These are phyloP conservation scores for Protobothrops flavoviridis DNA, from an alignment of 2,113 vertebrate genomes.

Conservation along the genomic window DNA sequence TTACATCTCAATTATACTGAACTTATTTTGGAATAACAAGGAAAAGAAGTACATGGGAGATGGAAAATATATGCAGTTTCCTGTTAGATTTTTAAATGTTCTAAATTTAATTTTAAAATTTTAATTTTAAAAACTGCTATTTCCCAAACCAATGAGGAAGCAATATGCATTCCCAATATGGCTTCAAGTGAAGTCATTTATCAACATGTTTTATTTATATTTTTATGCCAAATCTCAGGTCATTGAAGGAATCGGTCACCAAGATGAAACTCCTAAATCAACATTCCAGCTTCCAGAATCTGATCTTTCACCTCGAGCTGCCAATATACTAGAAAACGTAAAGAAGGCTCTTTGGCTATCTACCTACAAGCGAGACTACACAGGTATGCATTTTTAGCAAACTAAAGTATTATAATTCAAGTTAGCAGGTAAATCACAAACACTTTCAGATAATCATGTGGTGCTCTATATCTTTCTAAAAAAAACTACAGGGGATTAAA, in stretches of 20 bases:
- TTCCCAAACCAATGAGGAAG: background rate
- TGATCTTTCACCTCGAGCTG: constrained; percentile 63
- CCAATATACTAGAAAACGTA: constrained; percentile 73
- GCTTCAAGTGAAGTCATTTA: background rate
- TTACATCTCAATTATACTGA: background rate
- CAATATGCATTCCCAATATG: background rate
- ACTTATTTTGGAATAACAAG: background rate
- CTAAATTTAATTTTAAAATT: background rate
- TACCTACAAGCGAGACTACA: constrained; percentile 72
- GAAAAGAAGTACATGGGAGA: background rate
- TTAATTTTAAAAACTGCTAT: background rate
- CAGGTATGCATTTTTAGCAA: constrained; percentile 65
- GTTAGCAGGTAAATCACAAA: constrained; percentile 14
- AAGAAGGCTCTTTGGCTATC: constrained; percentile 73
- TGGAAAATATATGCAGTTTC: background rate
- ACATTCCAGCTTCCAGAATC: constrained; percentile 61
- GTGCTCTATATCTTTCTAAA: background rate
- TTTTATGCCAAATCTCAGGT: constrained; percentile 65
- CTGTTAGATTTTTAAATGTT: background rate
- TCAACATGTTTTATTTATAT: constrained; percentile 35
- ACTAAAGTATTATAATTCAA: background rate
- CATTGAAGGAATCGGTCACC: constrained; percentile 54
- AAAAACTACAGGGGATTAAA: background rate
- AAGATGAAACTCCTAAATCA: constrained; percentile 66
- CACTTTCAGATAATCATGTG: background rate